phyloP scores from a whole-genome alignment of 2,888 invertebrate species.

The Schizotus pectinicornis region DNA sequence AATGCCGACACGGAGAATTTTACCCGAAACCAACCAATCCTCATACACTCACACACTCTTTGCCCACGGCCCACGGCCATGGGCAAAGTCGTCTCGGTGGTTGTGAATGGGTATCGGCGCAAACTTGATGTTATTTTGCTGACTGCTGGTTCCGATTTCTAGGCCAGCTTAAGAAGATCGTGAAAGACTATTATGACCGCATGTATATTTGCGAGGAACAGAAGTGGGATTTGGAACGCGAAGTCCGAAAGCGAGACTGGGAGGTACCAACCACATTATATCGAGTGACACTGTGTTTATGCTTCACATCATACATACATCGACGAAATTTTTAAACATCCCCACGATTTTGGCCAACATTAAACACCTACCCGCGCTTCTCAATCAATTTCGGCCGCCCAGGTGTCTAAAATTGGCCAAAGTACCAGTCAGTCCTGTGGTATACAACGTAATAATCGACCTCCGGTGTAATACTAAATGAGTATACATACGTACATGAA shows the following conservation, averaged over 20 bases:
- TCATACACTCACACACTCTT: conserved; percentile 17
- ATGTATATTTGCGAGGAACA: conserved; percentile 98
- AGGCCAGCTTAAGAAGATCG: conserved; percentile 90
- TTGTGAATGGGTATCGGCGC: conserved; percentile 22
- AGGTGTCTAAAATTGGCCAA: conserved; percentile 35
- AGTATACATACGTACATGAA: conserved; percentile 50
- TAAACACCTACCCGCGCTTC: conserved; percentile 9
- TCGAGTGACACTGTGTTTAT: conserved; percentile 40
- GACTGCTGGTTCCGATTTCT: conserved; percentile 61
- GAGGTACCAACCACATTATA: conserved; percentile 75
- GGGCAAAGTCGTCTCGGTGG: conserved; percentile 17
- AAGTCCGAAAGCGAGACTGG: conserved; percentile 99
- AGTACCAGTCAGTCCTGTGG: conserved; percentile 41
- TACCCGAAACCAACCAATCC: conserved; percentile 14
- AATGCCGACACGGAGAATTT: conserved; percentile 28
- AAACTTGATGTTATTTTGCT: conserved; percentile 36
- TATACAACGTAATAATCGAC: conserved; percentile 33
- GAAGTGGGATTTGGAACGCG: conserved; percentile 99
- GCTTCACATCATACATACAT: conserved; percentile 46
- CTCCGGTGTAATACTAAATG: conserved; percentile 29
- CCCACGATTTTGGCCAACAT: conserved; percentile 13
- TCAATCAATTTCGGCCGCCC: neutral
- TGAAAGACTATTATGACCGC: conserved; percentile 96
- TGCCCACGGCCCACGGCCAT: conserved; percentile 9
- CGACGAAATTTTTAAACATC: conserved; percentile 8